Conservation (phyloP, 2,797 vertebrate genomes). For the Sebastes variabilis region DNA sequence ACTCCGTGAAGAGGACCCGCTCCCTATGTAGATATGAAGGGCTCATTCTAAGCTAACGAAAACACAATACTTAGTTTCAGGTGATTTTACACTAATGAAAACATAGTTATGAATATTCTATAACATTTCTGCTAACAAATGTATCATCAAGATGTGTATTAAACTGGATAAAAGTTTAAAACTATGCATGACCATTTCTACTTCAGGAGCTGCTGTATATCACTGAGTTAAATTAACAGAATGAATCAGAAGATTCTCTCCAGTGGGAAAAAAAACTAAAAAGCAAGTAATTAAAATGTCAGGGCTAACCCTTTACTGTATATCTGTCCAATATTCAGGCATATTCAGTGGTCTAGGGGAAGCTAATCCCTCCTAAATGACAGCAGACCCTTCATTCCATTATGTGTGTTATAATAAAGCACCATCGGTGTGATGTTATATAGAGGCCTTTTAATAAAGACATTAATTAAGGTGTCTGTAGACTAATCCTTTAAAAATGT, state of each 20-base stretch:
- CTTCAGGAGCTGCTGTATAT: not conserved
- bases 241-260: not conserved
- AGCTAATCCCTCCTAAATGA: not conserved
- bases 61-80: no score
- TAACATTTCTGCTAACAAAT: no score
- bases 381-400: not conserved
- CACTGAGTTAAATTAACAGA: not conserved
- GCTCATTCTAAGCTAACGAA: no score
- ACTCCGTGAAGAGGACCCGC: no score
- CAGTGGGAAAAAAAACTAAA: not conserved
- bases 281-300: not conserved
- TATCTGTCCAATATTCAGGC: not conserved
- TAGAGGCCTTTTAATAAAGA: not conserved
- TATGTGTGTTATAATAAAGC: not conserved
- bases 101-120: no score
- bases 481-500: conserved; percentile 2
- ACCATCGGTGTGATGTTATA: not conserved
- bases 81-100: no score
- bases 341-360: not conserved
- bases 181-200: no score
- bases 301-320: not conserved
- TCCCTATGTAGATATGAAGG: no score
- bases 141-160: not conserved
- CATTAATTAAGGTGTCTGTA: not conserved
- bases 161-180: not conserved